phyloP scores from a whole-genome alignment of 2,888 invertebrate genomes.

The Limnephilus marmoratus region DNA sequence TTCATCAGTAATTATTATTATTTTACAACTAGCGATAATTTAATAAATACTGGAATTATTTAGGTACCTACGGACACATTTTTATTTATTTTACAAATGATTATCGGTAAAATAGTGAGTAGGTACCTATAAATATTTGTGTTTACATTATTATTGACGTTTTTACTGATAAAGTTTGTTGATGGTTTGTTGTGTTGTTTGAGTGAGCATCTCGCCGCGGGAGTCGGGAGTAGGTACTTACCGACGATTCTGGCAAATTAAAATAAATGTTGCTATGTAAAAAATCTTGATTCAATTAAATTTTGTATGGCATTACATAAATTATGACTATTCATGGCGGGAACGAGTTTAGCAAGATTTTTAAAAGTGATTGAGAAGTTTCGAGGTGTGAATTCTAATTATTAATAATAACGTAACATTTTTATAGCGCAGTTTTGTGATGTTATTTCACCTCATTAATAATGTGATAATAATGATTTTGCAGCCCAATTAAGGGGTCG shows the following conservation, averaged over 20 bases:
- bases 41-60: background rate
- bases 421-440: too few species aligned
- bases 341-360: conserved; percentile 22
- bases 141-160: background rate
- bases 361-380: background rate
- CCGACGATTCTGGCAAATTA: background rate
- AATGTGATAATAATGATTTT: too few species aligned
- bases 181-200: too few species aligned
- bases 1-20: background rate
- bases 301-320: background rate
- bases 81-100: background rate
- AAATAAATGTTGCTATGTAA: background rate
- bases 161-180: too few species aligned
- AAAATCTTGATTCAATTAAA: background rate
- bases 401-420: background rate
- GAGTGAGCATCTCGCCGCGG: background rate
- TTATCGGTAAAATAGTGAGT: background rate
- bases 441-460: too few species aligned
- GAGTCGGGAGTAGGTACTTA: background rate
- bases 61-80: background rate
- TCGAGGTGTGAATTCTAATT: background rate
- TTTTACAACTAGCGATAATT: background rate
- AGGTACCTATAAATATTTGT: background rate
- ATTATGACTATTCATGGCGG: background rate
- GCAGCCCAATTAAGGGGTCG: too few species aligned